A percentile compares a stretch with the other conserved stretches of the same genome.
These are phyloP conservation scores for Micrasema minimum DNA, from an alignment of 1,140 invertebrate genomes.

Conservation along the genomic window DNA sequence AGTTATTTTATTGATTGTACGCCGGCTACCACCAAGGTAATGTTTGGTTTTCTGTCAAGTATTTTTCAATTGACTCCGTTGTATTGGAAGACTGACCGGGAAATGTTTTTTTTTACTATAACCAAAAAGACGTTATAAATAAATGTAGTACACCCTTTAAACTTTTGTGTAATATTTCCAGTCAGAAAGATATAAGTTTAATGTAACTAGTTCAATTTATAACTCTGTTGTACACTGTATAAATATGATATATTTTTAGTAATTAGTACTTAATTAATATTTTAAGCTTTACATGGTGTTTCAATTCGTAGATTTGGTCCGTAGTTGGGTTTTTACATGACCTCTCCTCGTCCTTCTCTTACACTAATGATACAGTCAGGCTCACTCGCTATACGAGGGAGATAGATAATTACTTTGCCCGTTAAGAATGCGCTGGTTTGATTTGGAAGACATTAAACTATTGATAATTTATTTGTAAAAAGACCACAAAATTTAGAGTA, in stretches of 20 bases:
- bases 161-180: too few relatives aligned
- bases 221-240: not conserved
- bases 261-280: not conserved
- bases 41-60: too few relatives aligned
- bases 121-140: too few relatives aligned
- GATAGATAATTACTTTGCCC: not conserved
- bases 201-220: too few relatives aligned
- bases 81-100: too few relatives aligned
- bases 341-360: not conserved
- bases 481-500: not conserved
- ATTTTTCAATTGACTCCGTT: too few relatives aligned
- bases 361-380: not conserved
- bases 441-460: slow-evolving; percentile 7
- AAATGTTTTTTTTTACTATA: too few relatives aligned
- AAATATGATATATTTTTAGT: not conserved
- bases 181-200: too few relatives aligned
- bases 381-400: not conserved
- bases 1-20: too few relatives aligned
- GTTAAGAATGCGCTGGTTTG: not conserved
- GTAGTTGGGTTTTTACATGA: slow-evolving; percentile 5
- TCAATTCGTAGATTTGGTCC: slow-evolving; percentile 24
- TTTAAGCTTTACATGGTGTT: not conserved
- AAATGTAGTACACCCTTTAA: too few relatives aligned
- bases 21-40: too few relatives aligned
- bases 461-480: not conserved